Base-by-base conservation (phyloP, 2,113 vertebrate species). In the Melospiza georgiana region DNA sequence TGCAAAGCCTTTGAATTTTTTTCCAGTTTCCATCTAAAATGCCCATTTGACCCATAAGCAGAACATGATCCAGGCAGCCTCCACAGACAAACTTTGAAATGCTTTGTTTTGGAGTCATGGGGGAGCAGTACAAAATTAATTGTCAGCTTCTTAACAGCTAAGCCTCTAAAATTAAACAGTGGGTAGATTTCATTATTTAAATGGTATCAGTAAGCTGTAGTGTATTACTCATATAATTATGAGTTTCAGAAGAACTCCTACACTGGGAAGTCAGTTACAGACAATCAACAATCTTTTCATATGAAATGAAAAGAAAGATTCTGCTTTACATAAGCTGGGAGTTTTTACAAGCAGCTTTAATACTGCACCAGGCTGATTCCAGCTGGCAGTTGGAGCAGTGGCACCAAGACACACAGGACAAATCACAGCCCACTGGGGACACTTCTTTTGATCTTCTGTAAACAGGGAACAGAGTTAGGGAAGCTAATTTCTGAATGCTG, bases 121-220 rank as follows among this genome's bases (percentile, higher is more conserved):
- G 16, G 46, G 25, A 76, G n/a, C 35, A 86, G 75, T 49, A 76
- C 31, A 80, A 73, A 86, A 88, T 54, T 63, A 93, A 87, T 44
- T 94, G 66, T 67, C 89, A 95, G 63, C 67, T 92, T 87, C 62
- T 85, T 90, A 94, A 93, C 66, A 90, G 84, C 78, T 82, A 54
- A 77, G 44, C 89, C 66, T 89, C 84, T 74, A 92, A 87, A 94
- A 95, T 89, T 31, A 83, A 79, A 83, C 71, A 49, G 49, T n/a
- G 39, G 23, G 19, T 33, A 82, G 74, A 31, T 82, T 57, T 82
- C 5, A 16, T 44, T 21, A 55, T 67, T 61, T 10, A 11, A 35
- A 87, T 59, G 11, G 7, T 46, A 69, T 58, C 65, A 35, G 67
- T 62, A 67, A 84, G 90, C 68, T 68, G 80, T 7, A 72, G 68